phyloP scores from a whole-genome alignment of 2,113 vertebrate genomes.

The Climacteris rufus region DNA sequence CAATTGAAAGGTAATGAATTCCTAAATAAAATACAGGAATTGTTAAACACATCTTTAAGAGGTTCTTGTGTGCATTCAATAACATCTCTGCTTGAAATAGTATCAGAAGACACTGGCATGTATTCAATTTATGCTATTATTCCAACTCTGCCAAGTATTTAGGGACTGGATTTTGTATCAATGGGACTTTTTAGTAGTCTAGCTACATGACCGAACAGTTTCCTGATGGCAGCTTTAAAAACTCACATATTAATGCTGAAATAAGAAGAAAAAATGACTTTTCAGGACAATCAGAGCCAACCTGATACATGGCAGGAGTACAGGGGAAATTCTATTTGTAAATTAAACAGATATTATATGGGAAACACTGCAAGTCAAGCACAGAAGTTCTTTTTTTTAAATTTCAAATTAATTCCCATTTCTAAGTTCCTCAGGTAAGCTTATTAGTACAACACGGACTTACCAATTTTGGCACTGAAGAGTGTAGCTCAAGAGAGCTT shows the following conservation, averaged over 20 bases:
- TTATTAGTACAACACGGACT: not conserved
- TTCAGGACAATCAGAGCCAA: not conserved
- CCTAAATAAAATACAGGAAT: not conserved
- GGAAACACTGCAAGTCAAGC: not conserved
- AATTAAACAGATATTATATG: not conserved
- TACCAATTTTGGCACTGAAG: slow-evolving; percentile 27
- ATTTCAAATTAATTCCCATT: not conserved
- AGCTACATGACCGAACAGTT: not conserved
- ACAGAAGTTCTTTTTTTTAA: not conserved
- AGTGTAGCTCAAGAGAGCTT: not conserved
- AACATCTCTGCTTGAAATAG: not conserved
- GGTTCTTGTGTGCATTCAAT: not conserved
- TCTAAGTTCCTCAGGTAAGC: not conserved
- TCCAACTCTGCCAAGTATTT: not conserved
- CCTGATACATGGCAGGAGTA: not conserved
- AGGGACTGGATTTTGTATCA: not conserved
- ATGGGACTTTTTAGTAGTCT: not conserved
- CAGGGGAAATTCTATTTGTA: not conserved
- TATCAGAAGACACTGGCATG: not conserved
- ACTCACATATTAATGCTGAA: not conserved
- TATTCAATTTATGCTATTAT: not conserved
- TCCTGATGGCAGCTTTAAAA: not conserved
- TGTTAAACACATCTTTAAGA: not conserved
- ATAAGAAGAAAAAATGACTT: not conserved
- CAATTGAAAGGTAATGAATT: not conserved